Evolutionary conservation across 2,797 vertebrate species (phyloP), one percentile per base, ranked within the genome.

Genomic region (Tarsius wallacei): DNA sequence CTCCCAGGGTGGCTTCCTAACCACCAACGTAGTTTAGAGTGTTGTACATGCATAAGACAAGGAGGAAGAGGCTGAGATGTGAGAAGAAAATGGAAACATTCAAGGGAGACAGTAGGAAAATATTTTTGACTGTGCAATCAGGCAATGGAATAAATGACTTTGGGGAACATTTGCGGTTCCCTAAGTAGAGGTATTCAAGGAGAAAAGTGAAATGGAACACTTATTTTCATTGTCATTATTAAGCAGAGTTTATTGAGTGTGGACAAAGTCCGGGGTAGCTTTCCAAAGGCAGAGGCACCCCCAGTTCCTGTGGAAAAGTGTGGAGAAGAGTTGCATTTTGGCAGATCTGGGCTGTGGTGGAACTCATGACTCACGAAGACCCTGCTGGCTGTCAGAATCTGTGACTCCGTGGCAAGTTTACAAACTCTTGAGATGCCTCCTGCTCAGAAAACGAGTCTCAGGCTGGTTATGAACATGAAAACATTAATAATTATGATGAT

Each of bases 141-240:
- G 87, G 59, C 64, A 86, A 87, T 94, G 84, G 87, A 95, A 88
- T 70, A 97, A 94, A 86, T 95, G 81, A 97, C 83, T 89, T 71
- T 61, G 36, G 53, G 26, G 91, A 87, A 94, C 19, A 76, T 91
- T 80, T 90, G 71, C 71, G 92, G 64, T 21, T 94, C 49, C 55
- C 53, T 93, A 88, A 93, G 94, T 88, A 90, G 74, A 97, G 14
- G 74, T 42, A 28, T 91, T 94, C 33, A 85, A 5, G 47, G 78
- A 93, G 87, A 73, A 93, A 88, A 93, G 51, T n/a, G 77, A 96
- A 92, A 28, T 76, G 81, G 90, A 94, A 68, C 55, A 84, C 16
- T 85, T 33, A 51, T 66, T 76, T 71, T 59, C 42, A 83, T 85
- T 93, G 64, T 86, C 73, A 26, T 77, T 94, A 71, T 78, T 82